These are phyloP conservation scores for Sphaerophoria rueppellii DNA, from an alignment of 2,888 invertebrate species.

Conservation along the genomic window DNA sequence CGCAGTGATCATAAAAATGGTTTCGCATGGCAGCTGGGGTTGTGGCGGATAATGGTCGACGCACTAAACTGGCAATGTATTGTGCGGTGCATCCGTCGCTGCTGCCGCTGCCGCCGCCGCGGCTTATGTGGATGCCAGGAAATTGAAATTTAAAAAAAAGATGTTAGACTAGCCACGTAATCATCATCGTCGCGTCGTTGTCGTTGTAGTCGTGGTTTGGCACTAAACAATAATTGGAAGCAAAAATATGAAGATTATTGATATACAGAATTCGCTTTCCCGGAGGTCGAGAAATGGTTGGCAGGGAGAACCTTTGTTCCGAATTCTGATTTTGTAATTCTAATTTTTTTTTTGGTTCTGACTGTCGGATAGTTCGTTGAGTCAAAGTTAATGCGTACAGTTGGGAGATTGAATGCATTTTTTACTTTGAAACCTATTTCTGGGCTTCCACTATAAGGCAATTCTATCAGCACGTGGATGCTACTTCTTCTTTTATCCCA, in stretches of 20 bases:
- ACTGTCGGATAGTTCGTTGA: too few relatives aligned
- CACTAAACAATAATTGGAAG: conserved; percentile 57
- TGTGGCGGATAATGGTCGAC: conserved; percentile 50
- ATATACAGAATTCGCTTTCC: not conserved
- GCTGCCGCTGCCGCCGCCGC: conserved; percentile 21
- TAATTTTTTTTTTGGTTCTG: conserved; percentile 44
- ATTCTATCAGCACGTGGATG: too few relatives aligned
- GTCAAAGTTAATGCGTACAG: too few relatives aligned
- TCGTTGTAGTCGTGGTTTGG: conserved; percentile 24
- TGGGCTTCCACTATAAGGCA: too few relatives aligned
- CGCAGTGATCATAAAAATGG: conserved; percentile 61
- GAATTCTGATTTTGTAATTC: conserved; percentile 62
- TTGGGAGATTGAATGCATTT: too few relatives aligned
- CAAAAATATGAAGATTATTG: not conserved
- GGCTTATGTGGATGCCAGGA: conserved; percentile 58
- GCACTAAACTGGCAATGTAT: conserved; percentile 21
- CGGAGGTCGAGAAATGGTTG: conserved; percentile 6
- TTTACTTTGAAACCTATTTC: too few relatives aligned
- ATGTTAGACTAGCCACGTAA: conserved; percentile 1
- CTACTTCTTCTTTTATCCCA: too few relatives aligned
- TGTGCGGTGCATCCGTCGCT: not conserved
- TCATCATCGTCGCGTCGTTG: not conserved
- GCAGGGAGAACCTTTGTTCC: not conserved
- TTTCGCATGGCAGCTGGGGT: conserved; percentile 38
- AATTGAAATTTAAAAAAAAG: conserved; percentile 45